phyloP scores from a whole-genome alignment of 2,113 vertebrate species.

The Hippolais icterina region DNA sequence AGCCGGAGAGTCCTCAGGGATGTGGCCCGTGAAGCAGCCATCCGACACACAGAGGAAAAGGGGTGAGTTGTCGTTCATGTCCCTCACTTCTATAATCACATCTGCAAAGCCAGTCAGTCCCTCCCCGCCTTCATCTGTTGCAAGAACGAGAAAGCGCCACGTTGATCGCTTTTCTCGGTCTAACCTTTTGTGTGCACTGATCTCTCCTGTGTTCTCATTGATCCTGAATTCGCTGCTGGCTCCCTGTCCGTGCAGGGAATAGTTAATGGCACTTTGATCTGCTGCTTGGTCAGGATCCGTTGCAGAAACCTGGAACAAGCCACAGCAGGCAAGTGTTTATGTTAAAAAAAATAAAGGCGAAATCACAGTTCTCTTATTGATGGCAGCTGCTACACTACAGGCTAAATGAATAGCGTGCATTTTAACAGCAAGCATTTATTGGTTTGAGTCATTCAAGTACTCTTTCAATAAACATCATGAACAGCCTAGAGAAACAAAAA shows the following conservation, averaged over 20 bases:
- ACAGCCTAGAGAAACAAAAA: not conserved
- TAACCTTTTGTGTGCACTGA: slow-evolving; percentile 76
- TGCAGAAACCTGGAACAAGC: slow-evolving; percentile 81
- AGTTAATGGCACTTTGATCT: slow-evolving; percentile 80
- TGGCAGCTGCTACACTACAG: not conserved
- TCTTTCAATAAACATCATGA: not conserved
- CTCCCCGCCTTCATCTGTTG: slow-evolving; percentile 83
- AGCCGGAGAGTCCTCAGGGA: slow-evolving; percentile 84
- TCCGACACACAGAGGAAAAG: slow-evolving; percentile 81
- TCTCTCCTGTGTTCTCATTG: slow-evolving; percentile 77
- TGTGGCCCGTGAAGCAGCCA: slow-evolving; percentile 79
- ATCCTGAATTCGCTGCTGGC: slow-evolving; percentile 83
- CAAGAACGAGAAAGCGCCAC: slow-evolving; percentile 87
- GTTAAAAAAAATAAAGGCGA: not conserved
- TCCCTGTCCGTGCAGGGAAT: slow-evolving; percentile 86
- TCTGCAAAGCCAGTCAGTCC: slow-evolving; percentile 90
- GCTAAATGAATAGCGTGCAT: not conserved
- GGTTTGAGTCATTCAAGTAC: not conserved
- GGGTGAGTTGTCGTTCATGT: slow-evolving; percentile 84
- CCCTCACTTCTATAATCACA: slow-evolving; percentile 82
- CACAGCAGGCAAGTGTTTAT: not conserved
- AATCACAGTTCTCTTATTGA: not conserved
- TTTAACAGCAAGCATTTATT: not conserved
- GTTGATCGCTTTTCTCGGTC: slow-evolving; percentile 80
- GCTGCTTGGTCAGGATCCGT: slow-evolving; percentile 85